phyloP scores from a whole-genome alignment of 92 coral and sea anemone genomes.

The Pocillopora grandis region DNA sequence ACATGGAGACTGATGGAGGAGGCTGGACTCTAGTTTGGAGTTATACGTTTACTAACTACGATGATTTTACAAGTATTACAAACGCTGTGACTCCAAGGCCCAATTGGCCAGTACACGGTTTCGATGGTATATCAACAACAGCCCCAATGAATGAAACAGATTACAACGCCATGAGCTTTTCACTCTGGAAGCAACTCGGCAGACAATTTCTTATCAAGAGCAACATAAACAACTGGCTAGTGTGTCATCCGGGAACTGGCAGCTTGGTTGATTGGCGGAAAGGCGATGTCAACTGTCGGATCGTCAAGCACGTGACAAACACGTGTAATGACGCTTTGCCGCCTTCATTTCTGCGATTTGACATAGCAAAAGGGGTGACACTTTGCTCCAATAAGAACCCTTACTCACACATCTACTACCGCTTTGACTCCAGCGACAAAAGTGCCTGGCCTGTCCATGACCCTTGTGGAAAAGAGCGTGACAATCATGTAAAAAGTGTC shows the following conservation, averaged over 20 bases:
- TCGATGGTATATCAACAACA: neutral
- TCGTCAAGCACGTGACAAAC: too few species aligned
- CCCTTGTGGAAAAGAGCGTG: conserved; percentile 45
- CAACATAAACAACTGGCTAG: too few species aligned
- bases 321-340: neutral
- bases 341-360: neutral
- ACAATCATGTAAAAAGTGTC: conserved; percentile 38
- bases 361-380: neutral
- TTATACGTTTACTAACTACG: conserved; percentile 1
- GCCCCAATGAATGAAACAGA: conserved; percentile 27
- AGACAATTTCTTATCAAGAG: too few species aligned
- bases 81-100: conserved; percentile 22
- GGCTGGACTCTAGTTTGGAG: too few species aligned
- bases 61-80: neutral
- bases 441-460: conserved; percentile 58
- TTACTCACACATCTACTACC: conserved; percentile 14
- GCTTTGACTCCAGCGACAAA: conserved; percentile 32
- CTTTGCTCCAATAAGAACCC: too few species aligned
- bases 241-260: too few species aligned
- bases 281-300: too few species aligned
- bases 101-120: neutral
- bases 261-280: too few species aligned
- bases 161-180: neutral
- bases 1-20: too few species aligned
- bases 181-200: too few species aligned